A percentile compares a stretch with the other conserved stretches of the same genome.
phyloP scores from a whole-genome alignment of 1,140 invertebrate genomes.

The Oryctes rhinoceros region DNA sequence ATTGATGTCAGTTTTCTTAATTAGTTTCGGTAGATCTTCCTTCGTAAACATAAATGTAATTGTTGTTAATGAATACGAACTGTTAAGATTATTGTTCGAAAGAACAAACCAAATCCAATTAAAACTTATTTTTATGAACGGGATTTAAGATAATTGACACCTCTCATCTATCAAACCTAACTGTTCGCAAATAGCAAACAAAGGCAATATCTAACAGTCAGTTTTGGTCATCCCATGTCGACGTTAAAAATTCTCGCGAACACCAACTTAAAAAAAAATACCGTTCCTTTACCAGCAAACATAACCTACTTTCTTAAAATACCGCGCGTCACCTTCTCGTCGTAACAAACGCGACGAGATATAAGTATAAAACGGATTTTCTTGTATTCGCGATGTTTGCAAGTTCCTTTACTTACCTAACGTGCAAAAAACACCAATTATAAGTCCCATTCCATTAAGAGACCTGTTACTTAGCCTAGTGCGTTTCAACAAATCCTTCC shows the following conservation, averaged over 20 bases:
- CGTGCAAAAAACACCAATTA: conserved; percentile 17
- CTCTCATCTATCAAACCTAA: conserved; percentile 1
- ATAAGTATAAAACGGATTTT: conserved; percentile 16
- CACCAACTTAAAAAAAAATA: conserved; percentile 24
- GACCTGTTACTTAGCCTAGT: background rate
- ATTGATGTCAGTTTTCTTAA: too few species aligned
- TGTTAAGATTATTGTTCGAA: too few species aligned
- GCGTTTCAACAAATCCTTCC: conserved; percentile 13
- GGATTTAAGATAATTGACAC: background rate
- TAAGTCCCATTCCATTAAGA: conserved; percentile 11
- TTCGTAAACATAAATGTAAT: too few species aligned
- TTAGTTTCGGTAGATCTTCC: too few species aligned
- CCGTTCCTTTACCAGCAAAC: conserved; percentile 27
- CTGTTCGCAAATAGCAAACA: background rate
- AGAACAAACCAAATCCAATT: too few species aligned
- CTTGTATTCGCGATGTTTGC: background rate
- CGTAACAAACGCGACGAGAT: background rate
- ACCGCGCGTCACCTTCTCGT: background rate
- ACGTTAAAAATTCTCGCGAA: background rate
- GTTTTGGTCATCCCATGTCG: background rate
- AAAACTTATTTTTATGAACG: background rate
- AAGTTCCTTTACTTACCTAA: conserved; percentile 23
- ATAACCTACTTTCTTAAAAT: conserved; percentile 38
- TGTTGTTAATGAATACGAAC: too few species aligned
- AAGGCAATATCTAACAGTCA: background rate